Evolutionary conservation across 2,797 vertebrate species (phyloP).

Genomic region (Myripristis murdjan): DNA sequence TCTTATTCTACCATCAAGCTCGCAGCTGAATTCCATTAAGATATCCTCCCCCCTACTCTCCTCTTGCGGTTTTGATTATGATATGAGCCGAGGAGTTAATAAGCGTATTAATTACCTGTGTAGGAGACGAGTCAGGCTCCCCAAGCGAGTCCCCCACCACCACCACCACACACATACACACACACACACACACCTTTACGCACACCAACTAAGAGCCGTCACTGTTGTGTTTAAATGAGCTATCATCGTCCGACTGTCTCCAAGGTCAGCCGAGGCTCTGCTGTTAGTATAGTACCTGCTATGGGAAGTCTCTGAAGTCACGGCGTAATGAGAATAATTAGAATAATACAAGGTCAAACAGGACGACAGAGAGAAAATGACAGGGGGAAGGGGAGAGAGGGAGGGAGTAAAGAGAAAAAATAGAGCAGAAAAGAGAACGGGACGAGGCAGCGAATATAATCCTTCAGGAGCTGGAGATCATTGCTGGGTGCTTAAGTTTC

Average conservation of each 20-base stretch:
- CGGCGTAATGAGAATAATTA: conserved; percentile 68
- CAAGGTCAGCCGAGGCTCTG: conserved; percentile 56
- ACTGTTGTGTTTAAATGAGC: conserved; percentile 59
- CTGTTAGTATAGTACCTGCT: conserved; percentile 45
- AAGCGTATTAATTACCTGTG: conserved; percentile 81
- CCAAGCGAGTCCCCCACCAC: conserved; percentile 30
- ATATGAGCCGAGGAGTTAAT: conserved; percentile 78
- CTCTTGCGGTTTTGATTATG: conserved; percentile 60
- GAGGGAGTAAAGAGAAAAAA: conserved; percentile 1
- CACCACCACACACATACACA: too few species aligned
- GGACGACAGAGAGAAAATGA: conserved; percentile 24
- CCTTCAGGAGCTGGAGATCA: conserved; percentile 37
- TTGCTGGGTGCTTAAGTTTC: conserved; percentile 28
- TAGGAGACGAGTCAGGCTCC: conserved; percentile 71
- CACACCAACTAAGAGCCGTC: conserved; percentile 30
- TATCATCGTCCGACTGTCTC: conserved; percentile 52
- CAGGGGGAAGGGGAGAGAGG: conserved; percentile 10
- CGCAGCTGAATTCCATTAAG: conserved; percentile 58
- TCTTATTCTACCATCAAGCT: background rate
- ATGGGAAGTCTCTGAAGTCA: conserved; percentile 53
- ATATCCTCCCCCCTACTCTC: conserved; percentile 52
- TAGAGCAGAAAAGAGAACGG: background rate
- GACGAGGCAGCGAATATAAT: conserved; percentile 24
- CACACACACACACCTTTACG: conserved; percentile 15
- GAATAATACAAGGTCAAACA: conserved; percentile 66